Percentiles rank a stretch among this genome's conserved stretches.
These are phyloP conservation scores for Molorchus minor DNA, from an alignment of 2,888 invertebrate genomes.

Conservation along the genomic window DNA sequence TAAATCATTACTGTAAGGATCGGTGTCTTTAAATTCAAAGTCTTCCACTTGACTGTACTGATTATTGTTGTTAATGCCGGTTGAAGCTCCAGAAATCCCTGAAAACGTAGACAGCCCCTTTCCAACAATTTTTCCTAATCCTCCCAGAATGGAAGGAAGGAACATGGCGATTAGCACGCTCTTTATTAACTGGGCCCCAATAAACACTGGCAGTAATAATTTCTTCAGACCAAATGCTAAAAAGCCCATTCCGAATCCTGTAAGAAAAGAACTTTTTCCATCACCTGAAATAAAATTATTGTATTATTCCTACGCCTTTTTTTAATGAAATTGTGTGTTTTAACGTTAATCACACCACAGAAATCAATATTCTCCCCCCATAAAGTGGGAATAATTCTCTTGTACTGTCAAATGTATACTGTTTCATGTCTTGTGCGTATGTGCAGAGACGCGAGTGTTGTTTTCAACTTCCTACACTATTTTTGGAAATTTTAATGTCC, in stretches of 20 bases:
- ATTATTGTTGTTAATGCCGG: constrained; percentile 54
- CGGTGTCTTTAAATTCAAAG: constrained; percentile 79
- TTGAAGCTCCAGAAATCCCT: constrained; percentile 65
- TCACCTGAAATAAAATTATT: constrained; percentile 27
- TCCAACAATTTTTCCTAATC: constrained; percentile 83
- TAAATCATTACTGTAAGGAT: constrained; percentile 59
- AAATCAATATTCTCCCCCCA: no score
- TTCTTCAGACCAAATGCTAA: constrained; percentile 84
- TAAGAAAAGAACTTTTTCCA: constrained; percentile 71
- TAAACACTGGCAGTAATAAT: constrained; percentile 80
- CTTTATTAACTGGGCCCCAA: constrained; percentile 85
- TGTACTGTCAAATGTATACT: no score
- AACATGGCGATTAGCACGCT: constrained; percentile 85
- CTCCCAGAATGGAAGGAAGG: constrained; percentile 83
- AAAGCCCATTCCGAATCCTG: constrained; percentile 74
- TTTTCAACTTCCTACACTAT: no score
- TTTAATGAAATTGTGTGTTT: no score
- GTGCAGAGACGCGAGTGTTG: no score
- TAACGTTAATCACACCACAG: no score
- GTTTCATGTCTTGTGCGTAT: no score
- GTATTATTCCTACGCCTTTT: not conserved
- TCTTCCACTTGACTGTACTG: constrained; percentile 67
- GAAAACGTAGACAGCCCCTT: constrained; percentile 76
- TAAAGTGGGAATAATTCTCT: no score
- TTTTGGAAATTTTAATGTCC: no score